Conservation (phyloP, 2,888 invertebrate species). For the Acholoe squamosa region DNA sequence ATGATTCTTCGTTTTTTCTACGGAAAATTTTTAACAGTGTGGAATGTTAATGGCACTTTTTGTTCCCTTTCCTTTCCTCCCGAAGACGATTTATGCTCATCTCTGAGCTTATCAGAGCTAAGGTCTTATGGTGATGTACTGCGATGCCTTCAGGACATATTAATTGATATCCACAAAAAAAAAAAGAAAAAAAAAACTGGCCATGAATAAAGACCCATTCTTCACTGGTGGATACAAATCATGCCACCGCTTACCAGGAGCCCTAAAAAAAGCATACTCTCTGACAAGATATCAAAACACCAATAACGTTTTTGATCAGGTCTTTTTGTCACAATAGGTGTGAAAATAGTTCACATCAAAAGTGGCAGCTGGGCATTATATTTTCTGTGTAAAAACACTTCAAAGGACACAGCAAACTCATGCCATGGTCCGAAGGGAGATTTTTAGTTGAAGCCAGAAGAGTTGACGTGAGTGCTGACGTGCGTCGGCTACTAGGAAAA, state of each 20-base stretch:
- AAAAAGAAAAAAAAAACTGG: neutral
- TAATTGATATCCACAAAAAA: neutral
- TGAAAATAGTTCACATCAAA: neutral
- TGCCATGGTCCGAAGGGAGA: neutral
- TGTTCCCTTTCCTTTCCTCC: neutral
- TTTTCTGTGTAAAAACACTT: neutral
- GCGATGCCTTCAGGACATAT: neutral
- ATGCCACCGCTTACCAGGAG: neutral
- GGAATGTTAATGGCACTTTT: conserved; percentile 16
- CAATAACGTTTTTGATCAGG: neutral
- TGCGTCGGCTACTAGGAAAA: neutral
- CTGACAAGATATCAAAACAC: neutral
- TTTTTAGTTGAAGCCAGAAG: neutral
- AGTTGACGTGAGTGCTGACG: neutral
- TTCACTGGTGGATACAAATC: neutral
- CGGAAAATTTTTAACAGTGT: too few species aligned
- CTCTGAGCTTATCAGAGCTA: neutral
- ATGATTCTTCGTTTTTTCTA: too few species aligned
- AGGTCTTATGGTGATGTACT: neutral
- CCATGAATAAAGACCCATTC: neutral
- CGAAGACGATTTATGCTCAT: neutral
- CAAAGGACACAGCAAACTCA: neutral
- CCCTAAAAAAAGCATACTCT: neutral
- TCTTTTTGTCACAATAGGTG: neutral
- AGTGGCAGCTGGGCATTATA: neutral